A percentile compares a stretch with the other conserved stretches of the same genome.
phyloP scores from a whole-genome alignment of 37 sponge, comb jelly and placozoan genomes.

The Beroe forskalii region DNA sequence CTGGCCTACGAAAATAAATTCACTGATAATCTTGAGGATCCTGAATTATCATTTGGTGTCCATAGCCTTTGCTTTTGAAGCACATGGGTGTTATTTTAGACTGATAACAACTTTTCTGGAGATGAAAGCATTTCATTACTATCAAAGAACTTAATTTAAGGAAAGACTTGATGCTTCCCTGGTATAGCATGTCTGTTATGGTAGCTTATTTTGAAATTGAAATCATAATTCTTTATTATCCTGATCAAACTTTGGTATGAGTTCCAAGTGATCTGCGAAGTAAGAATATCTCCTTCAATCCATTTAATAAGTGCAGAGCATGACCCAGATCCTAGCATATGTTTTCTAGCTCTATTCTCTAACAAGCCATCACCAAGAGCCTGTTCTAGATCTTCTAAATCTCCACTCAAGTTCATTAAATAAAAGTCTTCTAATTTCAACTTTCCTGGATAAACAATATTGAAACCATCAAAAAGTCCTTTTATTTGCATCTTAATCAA shows the following conservation, averaged over 20 bases:
- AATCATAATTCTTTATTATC: conserved; percentile 81
- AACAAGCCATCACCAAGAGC: conserved; percentile 69
- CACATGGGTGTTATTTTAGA: too few species aligned
- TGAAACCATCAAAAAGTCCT: conserved; percentile 52
- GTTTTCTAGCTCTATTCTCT: conserved; percentile 30
- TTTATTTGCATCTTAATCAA: neutral
- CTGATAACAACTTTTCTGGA: too few species aligned
- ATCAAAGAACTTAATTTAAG: too few species aligned
- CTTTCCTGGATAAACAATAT: conserved; percentile 12
- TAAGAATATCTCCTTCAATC: conserved; percentile 74
- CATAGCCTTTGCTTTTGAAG: neutral
- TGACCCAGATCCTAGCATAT: conserved; percentile 72
- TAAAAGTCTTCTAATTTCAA: conserved; percentile 34
- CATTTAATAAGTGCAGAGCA: conserved; percentile 93
- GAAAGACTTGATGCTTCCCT: conserved; percentile 74
- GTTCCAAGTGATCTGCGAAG: conserved; percentile 93
- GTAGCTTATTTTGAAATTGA: conserved; percentile 70
- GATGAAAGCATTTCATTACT: too few species aligned
- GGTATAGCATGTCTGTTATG: too few species aligned
- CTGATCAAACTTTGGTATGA: conserved; percentile 80
- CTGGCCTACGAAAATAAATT: neutral
- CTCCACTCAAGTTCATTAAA: conserved; percentile 75
- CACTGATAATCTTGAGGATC: neutral
- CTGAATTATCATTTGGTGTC: neutral
- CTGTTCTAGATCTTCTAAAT: conserved; percentile 81